Percentiles rank a stretch among this genome's conserved stretches.
Evolutionary conservation across 2,113 vertebrate genomes (phyloP).

Genomic region (Tragelaphus strepsiceros): DNA sequence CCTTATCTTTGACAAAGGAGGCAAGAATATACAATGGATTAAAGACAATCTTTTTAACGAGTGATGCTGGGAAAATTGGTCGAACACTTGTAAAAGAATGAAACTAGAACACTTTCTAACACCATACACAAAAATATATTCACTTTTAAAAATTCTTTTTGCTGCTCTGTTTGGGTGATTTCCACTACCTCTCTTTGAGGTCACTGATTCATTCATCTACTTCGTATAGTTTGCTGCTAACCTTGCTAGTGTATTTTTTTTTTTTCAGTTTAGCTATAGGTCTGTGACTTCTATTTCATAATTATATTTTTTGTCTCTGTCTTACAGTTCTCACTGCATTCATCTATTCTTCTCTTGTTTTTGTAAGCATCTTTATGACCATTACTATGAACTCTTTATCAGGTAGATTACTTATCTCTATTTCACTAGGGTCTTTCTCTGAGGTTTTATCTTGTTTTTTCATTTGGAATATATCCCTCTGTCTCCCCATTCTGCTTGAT

Average conservation of each 20-base stretch:
- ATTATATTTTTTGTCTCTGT: not conserved
- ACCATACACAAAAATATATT: too few relatives aligned
- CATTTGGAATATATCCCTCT: not conserved
- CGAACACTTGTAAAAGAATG: too few relatives aligned
- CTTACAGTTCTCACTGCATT: not conserved
- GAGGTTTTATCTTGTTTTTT: not conserved
- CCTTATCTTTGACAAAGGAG: too few relatives aligned
- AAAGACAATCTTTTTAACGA: too few relatives aligned
- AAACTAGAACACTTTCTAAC: too few relatives aligned
- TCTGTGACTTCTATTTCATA: not conserved
- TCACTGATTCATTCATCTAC: not conserved
- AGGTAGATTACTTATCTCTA: not conserved
- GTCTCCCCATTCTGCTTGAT: not conserved
- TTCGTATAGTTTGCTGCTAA: not conserved
- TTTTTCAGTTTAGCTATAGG: not conserved
- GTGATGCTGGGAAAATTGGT: too few relatives aligned
- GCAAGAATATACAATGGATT: too few relatives aligned
- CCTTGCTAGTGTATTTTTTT: not conserved
- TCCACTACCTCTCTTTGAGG: not conserved
- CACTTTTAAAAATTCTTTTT: not conserved
- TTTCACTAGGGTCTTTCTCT: not conserved
- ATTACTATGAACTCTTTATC: not conserved
- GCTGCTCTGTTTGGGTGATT: not conserved
- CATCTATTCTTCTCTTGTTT: not conserved
- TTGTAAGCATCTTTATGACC: not conserved